A percentile compares a stretch with the other conserved stretches of the same genome.
phyloP scores from a whole-genome alignment of 2,888 invertebrate species.

The Drosophila putrida region DNA sequence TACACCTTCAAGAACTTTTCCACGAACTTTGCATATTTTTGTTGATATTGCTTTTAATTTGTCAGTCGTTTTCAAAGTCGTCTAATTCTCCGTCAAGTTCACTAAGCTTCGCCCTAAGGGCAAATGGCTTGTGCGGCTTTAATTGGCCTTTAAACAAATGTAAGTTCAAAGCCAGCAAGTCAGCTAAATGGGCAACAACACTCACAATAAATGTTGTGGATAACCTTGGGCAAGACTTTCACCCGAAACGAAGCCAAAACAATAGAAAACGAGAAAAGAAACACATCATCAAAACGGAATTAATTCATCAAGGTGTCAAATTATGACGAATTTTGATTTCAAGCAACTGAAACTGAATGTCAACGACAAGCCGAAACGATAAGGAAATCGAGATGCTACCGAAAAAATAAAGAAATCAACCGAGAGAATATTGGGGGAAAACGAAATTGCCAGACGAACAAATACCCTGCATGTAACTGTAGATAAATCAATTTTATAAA shows the following conservation, averaged over 20 bases:
- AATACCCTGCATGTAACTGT: slow-evolving; percentile 12
- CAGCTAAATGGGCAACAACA: slow-evolving; percentile 43
- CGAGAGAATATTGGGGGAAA: not conserved
- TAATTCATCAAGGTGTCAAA: slow-evolving; percentile 64
- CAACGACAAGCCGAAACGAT: slow-evolving; percentile 16
- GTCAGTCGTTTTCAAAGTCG: slow-evolving; percentile 10
- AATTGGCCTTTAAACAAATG: slow-evolving; percentile 34
- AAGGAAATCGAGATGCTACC: slow-evolving; percentile 33
- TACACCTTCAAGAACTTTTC: slow-evolving; percentile 10
- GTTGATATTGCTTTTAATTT: slow-evolving; percentile 10
- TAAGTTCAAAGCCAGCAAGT: slow-evolving; percentile 58
- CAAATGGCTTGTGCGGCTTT: slow-evolving; percentile 43
- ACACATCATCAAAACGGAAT: slow-evolving; percentile 51
- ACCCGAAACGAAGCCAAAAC: slow-evolving; percentile 37
- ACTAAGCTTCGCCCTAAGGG: slow-evolving; percentile 42
- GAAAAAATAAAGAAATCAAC: slow-evolving; percentile 19
- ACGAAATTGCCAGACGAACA: not conserved
- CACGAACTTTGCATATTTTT: slow-evolving; percentile 14
- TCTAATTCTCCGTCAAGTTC: slow-evolving; percentile 43
- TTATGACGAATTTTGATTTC: slow-evolving; percentile 51
- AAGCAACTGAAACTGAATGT: slow-evolving; percentile 29
- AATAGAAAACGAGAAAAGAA: slow-evolving; percentile 7
- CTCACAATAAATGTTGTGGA: slow-evolving; percentile 33
- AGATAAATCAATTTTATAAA: not conserved
- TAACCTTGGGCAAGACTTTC: slow-evolving; percentile 70